phyloP scores from a whole-genome alignment of 2,113 vertebrate species.

The Oenanthe melanoleuca region DNA sequence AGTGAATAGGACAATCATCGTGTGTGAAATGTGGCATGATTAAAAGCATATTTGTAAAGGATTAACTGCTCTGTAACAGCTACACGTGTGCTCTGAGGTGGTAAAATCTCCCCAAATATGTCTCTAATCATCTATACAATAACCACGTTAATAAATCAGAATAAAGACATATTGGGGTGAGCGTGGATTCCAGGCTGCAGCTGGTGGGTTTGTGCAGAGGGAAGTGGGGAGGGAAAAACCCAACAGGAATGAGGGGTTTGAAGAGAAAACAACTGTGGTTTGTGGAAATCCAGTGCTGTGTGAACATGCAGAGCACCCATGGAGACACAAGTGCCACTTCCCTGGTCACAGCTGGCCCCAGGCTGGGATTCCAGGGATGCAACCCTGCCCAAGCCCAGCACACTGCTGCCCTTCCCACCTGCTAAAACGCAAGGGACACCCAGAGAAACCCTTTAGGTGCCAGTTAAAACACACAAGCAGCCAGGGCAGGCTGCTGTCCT shows the following conservation, averaged over 20 bases:
- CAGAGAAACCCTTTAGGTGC: rapidly evolving
- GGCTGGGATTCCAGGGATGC: not conserved
- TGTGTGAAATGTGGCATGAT: slow-evolving; percentile 62
- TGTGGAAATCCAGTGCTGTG: rapidly evolving
- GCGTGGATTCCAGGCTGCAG: not conserved
- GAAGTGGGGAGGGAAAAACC: not conserved
- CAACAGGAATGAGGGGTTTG: not conserved
- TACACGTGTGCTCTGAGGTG: slow-evolving; percentile 31
- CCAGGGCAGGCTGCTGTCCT: rapidly evolving
- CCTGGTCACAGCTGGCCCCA: not conserved
- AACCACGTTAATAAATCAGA: slow-evolving; percentile 51
- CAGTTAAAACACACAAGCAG: rapidly evolving
- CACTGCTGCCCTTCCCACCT: not conserved
- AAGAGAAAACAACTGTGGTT: not conserved
- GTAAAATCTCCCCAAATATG: slow-evolving; percentile 28
- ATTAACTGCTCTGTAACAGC: slow-evolving; percentile 68
- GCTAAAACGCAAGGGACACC: not conserved
- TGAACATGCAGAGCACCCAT: rapidly evolving
- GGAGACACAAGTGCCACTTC: not conserved
- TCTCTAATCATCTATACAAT: slow-evolving; percentile 60
- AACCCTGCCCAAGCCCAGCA: not conserved
- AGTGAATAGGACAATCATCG: slow-evolving; percentile 47
- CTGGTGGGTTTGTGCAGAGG: not conserved
- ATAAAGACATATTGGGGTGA: slow-evolving; percentile 20
- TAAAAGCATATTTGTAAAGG: slow-evolving; percentile 67